These are phyloP conservation scores for Drosophila paranaensis DNA, from an alignment of 2,888 invertebrate genomes.

Conservation along the genomic window DNA sequence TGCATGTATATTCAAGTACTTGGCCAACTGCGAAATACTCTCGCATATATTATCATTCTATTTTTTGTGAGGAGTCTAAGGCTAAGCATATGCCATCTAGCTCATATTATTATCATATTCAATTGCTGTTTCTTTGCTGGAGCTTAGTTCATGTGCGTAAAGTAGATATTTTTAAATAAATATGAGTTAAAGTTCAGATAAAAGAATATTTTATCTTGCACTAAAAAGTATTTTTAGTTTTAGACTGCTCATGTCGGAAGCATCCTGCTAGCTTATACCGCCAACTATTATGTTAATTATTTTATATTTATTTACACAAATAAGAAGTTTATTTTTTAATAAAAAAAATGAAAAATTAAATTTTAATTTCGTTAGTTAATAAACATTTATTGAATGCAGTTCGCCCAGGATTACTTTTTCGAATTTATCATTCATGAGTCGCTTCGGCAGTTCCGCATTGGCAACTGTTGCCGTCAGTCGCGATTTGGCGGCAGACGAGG, in stretches of 20 bases:
- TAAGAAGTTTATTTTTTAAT: too few species aligned
- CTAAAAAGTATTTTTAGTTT: too few species aligned
- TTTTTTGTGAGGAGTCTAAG: neutral
- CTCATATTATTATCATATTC: neutral
- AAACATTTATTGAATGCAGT: neutral
- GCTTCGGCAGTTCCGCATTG: constrained; percentile 52
- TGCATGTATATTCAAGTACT: neutral
- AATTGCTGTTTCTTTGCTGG: neutral
- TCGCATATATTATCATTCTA: constrained; percentile 7
- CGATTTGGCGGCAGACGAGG: constrained; percentile 26
- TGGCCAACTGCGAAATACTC: constrained; percentile 1
- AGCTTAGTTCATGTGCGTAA: neutral
- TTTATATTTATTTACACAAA: too few species aligned
- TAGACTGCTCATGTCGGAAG: too few species aligned
- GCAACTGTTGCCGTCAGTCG: constrained; percentile 71
- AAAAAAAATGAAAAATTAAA: too few species aligned
- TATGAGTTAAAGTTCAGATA: too few species aligned
- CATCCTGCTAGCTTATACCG: too few species aligned
- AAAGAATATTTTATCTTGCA: too few species aligned
- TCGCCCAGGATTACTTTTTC: neutral
- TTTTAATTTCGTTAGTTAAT: neutral
- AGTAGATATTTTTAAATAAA: too few species aligned
- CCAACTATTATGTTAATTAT: too few species aligned
- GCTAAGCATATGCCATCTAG: neutral
- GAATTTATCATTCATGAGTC: constrained; percentile 5